phyloP scores from a whole-genome alignment of 2,113 vertebrate genomes.

The Crotalus horridus region DNA sequence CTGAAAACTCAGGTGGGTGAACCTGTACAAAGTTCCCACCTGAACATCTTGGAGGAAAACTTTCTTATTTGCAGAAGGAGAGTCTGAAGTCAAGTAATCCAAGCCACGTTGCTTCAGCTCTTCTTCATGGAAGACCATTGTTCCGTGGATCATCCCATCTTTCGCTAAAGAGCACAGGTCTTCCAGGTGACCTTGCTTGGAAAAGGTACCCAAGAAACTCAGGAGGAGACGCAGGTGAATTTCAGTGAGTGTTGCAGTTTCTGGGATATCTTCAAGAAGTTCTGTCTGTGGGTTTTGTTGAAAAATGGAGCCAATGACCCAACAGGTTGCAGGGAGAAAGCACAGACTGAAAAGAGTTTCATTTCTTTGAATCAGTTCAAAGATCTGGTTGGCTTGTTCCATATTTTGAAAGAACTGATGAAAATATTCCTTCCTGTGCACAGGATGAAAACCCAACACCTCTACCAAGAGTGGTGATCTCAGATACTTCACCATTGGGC shows the following conservation, averaged over 20 bases:
- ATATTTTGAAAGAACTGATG: slow-evolving; percentile 28
- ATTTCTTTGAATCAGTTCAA: slow-evolving; percentile 17
- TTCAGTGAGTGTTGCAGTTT: slow-evolving; percentile 30
- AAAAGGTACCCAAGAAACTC: slow-evolving; percentile 23
- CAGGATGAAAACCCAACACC: slow-evolving; percentile 46
- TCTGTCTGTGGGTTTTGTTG: slow-evolving; percentile 32
- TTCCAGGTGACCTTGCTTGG: background rate
- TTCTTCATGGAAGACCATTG: background rate
- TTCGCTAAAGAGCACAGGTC: slow-evolving; percentile 15
- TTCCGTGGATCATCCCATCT: background rate
- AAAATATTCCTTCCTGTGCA: slow-evolving; percentile 34
- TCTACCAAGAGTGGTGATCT: slow-evolving; percentile 40
- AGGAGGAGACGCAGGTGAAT: slow-evolving; percentile 48
- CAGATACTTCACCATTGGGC: slow-evolving; percentile 20
- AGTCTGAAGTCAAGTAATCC: background rate
- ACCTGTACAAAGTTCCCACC: slow-evolving; percentile 5
- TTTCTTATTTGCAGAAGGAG: slow-evolving; percentile 13
- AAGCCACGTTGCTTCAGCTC: background rate
- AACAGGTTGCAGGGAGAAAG: slow-evolving; percentile 52
- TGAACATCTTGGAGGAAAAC: background rate
- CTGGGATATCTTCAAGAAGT: background rate
- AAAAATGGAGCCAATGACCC: slow-evolving; percentile 52
- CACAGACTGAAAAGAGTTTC: slow-evolving; percentile 51
- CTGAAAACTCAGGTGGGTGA: slow-evolving; percentile 46
- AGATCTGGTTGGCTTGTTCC: slow-evolving; percentile 7